Evolutionary conservation across 2,888 invertebrate genomes (phyloP).

Genomic region (Drosophila cyrtoloma): DNA sequence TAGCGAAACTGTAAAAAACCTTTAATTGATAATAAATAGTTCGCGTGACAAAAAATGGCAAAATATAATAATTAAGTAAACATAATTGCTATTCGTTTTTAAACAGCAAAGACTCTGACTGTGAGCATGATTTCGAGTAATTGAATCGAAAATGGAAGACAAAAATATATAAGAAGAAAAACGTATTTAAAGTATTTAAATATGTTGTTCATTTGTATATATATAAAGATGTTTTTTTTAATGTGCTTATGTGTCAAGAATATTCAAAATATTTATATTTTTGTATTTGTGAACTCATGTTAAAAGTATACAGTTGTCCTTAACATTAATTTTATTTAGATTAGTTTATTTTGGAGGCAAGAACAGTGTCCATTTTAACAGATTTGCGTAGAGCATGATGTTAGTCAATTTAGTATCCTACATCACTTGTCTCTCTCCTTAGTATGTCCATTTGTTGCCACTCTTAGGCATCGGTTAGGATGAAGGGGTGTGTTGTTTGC

Average conservation of each 20-base stretch:
- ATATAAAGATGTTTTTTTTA: neutral
- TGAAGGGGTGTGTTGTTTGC: neutral
- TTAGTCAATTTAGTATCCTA: constrained; percentile 32
- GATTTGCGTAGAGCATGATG: neutral
- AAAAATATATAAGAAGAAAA: neutral
- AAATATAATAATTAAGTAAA: constrained; percentile 6
- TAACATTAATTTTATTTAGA: neutral
- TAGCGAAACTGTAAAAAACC: constrained; percentile 6
- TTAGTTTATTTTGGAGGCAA: constrained; percentile 7
- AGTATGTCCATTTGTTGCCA: constrained; percentile 7
- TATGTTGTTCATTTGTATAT: neutral
- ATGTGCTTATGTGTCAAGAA: neutral
- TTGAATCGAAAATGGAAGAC: neutral
- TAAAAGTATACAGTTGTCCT: neutral
- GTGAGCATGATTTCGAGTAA: constrained; percentile 19
- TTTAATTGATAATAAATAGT: constrained; percentile 25
- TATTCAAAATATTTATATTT: neutral
- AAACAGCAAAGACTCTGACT: constrained; percentile 24
- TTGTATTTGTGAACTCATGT: neutral
- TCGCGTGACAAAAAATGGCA: constrained; percentile 8
- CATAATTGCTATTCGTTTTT: constrained; percentile 36
- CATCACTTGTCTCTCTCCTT: neutral
- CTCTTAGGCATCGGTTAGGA: constrained; percentile 15
- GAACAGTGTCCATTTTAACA: constrained; percentile 14
- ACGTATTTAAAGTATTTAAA: neutral